Conservation (phyloP, 1,140 invertebrate genomes). For the Orchestia grillus region DNA sequence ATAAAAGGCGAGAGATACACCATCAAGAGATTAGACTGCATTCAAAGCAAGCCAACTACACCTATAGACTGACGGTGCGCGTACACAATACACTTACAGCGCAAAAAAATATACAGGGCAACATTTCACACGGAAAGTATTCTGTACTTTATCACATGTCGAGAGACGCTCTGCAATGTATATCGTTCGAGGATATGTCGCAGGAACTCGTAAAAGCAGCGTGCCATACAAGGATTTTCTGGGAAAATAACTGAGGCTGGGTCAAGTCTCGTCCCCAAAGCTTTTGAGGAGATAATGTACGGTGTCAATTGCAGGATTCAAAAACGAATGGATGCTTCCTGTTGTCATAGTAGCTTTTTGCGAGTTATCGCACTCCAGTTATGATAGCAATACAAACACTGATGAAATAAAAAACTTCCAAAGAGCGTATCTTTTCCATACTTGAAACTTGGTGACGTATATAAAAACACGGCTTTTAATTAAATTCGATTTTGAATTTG, state of each 20-base stretch:
- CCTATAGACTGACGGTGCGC: no score
- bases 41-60: background rate
- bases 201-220: background rate
- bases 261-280: no score
- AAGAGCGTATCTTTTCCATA: background rate
- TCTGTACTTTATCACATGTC: background rate
- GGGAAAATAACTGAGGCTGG: background rate
- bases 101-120: background rate
- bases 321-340: no score
- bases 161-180: background rate
- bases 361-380: no score
- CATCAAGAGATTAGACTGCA: background rate
- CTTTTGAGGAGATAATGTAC: no score
- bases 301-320: no score
- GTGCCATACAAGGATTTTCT: background rate
- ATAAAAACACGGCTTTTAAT: background rate
- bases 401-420: background rate
- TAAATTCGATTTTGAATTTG: background rate
- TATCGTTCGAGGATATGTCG: background rate
- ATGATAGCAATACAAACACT: no score
- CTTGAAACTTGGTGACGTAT: background rate
- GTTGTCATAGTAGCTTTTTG: no score
- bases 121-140: background rate
- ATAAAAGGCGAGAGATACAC: background rate
- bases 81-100: no score